These are phyloP conservation scores for Oligia latruncula DNA, from an alignment of 2,888 invertebrate genomes.

Conservation along the genomic window DNA sequence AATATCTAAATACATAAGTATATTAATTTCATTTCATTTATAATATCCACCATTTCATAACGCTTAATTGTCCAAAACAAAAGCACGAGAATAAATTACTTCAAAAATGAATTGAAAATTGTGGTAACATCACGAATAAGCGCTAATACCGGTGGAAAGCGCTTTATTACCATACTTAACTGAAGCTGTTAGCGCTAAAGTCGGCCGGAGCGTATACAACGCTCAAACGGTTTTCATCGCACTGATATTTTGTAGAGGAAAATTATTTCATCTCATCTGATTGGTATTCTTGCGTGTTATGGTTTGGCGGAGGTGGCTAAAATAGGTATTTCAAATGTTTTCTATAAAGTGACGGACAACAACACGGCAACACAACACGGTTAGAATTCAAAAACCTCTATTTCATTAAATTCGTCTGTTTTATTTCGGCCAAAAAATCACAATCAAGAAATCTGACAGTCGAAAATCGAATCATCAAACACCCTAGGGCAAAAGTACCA, in stretches of 20 bases:
- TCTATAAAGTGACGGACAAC: not conserved
- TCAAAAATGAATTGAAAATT: constrained; percentile 17
- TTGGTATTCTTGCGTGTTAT: constrained; percentile 12
- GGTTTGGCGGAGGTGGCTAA: not conserved
- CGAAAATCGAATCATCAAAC: not conserved
- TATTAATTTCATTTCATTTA: not conserved
- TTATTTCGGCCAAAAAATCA: not conserved
- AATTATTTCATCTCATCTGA: constrained; percentile 31
- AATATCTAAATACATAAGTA: not conserved
- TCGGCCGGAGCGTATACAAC: constrained; percentile 30
- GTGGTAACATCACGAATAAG: constrained; percentile 23
- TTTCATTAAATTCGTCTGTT: not conserved
- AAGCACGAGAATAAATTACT: constrained; percentile 11
- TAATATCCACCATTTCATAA: not conserved
- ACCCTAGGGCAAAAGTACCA: not conserved
- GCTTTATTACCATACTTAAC: constrained; percentile 49
- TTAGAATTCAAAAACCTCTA: not conserved
- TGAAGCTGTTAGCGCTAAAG: constrained; percentile 44
- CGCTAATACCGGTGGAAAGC: constrained; percentile 37
- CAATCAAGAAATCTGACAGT: not conserved
- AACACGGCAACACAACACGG: too few species aligned
- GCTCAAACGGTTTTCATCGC: constrained; percentile 48
- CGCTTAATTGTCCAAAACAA: not conserved
- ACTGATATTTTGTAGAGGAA: constrained; percentile 26
- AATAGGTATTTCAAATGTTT: too few species aligned